phyloP scores from a whole-genome alignment of 2,888 invertebrate genomes.

The Oscheius sp. region DNA sequence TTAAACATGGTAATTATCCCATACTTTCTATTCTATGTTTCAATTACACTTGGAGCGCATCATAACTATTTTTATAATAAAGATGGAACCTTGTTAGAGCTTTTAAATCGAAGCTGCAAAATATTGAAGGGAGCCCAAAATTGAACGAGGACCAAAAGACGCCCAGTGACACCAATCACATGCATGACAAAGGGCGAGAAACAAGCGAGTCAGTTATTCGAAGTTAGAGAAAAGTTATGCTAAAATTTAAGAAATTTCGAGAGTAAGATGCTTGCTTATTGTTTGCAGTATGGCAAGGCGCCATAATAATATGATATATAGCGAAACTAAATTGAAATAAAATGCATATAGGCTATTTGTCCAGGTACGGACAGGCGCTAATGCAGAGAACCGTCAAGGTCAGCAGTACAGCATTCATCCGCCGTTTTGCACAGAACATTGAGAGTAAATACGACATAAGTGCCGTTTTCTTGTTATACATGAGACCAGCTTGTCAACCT shows the following conservation, averaged over 20 bases:
- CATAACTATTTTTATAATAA: no score
- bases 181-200: conserved; percentile 30
- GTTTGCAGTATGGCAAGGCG: no score
- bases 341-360: neutral
- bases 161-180: conserved; percentile 31
- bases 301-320: no score
- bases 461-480: neutral
- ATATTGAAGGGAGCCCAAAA: neutral
- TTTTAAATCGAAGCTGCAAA: neutral
- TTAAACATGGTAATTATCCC: no score
- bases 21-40: neutral
- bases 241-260: no score
- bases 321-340: no score
- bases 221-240: no score
- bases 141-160: conserved; percentile 27
- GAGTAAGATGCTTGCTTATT: no score
- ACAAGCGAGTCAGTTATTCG: neutral
- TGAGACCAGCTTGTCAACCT: no score
- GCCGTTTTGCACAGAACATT: conserved; percentile 15
- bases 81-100: no score
- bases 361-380: conserved; percentile 15
- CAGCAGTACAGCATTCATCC: conserved; percentile 8
- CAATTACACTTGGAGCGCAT: no score
- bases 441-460: conserved; percentile 12
- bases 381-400: conserved; percentile 24